Base-by-base conservation (phyloP, 1,140 invertebrate species). In the Tetragnatha versicolor region DNA sequence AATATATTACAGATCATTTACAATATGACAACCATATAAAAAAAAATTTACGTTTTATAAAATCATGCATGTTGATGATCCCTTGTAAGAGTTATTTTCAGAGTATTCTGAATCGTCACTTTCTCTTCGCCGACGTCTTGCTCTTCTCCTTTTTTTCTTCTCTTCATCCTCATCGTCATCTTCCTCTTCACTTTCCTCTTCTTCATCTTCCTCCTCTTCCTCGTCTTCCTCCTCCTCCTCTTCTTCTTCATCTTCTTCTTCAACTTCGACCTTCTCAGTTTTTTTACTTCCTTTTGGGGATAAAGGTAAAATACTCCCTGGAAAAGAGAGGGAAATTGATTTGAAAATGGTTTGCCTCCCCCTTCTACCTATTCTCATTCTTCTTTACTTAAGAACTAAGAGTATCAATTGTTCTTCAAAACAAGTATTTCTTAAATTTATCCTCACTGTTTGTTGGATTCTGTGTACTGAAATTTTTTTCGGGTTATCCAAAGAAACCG, bases 61-160 rank as follows among this genome's bases (percentile, higher is more conserved):
- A 42, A 68, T 17, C n/a, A 0, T 53, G 17, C 66, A 70, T 7
- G 35, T 70, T 20, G 66, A 37, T 4, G 66, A 70, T 17, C 66
- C 66, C 55, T 70, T 70, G 9, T 70, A 70, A 22, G 66, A 70
- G 22, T 70, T 70, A 55, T 49, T 68, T 20, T 70, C 66, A 6
- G 63, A 42, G 17, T 76, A 58, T 5, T 76, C 42, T 10, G 73
- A 76, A 4, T 65, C 73, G 14, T 29, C 73, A 37, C 60, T 76
- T 53, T 22, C 27, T 29, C 60, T 76, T 5, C 73, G 42, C 5
- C 60, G 42, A 17, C 51, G 42, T 10, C 25, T 17, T 53, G 10
- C 39, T 31, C 45, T n/a, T 29, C 35, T 76, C 14, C 42, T 53
- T 39, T 39, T 39, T 2, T 29, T 10, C 3, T 22, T 22, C 0